These are phyloP conservation scores for Limosa lapponica DNA, from an alignment of 2,797 vertebrate species.

Conservation along the genomic window DNA sequence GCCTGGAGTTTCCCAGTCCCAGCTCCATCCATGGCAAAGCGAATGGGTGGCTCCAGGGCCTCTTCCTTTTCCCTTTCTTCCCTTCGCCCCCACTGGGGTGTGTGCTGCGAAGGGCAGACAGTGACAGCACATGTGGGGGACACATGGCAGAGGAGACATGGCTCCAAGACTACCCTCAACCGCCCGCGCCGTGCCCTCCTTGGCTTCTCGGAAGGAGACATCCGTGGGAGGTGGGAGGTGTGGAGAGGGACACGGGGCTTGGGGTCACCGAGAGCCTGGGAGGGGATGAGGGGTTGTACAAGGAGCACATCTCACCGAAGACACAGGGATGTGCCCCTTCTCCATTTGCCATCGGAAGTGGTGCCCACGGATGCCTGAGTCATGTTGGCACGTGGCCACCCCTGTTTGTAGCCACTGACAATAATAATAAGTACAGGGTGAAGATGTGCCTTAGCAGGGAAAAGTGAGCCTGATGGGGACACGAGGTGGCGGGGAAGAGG, in stretches of 20 bases:
- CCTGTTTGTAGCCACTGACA: not conserved
- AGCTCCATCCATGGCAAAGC: not conserved
- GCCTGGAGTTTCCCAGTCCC: not conserved
- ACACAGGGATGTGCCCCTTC: not conserved
- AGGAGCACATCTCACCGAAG: not conserved
- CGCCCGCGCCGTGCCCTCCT: not conserved
- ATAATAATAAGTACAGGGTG: not conserved
- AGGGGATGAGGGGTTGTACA: rapidly evolving
- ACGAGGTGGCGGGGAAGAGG: not conserved
- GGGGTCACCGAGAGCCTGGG: rapidly evolving
- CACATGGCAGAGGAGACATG: rapidly evolving
- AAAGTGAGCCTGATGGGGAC: not conserved
- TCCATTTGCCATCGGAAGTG: not conserved
- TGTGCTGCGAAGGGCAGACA: not conserved
- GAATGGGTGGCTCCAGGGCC: not conserved
- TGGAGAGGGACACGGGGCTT: not conserved
- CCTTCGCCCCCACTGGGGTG: rapidly evolving
- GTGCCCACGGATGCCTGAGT: not conserved
- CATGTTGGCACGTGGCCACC: not conserved
- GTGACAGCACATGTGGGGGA: rapidly evolving
- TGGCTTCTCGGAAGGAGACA: rapidly evolving
- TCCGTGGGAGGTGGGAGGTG: not conserved
- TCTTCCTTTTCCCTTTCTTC: not conserved
- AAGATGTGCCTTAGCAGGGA: not conserved
- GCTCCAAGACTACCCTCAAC: not conserved